phyloP scores from a whole-genome alignment of 2,113 vertebrate species.

The Anolis sagrei region DNA sequence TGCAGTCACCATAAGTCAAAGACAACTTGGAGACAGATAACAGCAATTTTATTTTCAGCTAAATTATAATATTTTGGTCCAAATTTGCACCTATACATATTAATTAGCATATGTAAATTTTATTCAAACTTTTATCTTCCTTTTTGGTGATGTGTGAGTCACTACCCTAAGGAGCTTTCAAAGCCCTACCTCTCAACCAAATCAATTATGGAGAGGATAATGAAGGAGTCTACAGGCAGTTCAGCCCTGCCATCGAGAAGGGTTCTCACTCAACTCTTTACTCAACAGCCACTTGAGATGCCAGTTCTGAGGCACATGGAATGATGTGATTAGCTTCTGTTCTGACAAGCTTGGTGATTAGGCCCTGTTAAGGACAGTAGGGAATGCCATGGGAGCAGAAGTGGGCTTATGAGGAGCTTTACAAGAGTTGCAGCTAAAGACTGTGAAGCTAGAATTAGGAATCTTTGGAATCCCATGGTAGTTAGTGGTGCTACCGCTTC shows the following conservation, averaged over 20 bases:
- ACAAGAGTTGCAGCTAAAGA: background rate
- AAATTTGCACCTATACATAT: background rate
- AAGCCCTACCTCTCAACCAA: background rate
- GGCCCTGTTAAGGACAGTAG: background rate
- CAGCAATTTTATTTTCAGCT: background rate
- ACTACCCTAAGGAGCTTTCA: background rate
- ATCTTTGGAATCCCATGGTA: background rate
- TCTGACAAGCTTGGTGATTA: conserved; percentile 10
- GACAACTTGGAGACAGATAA: no score
- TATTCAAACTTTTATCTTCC: background rate
- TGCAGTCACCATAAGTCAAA: no score
- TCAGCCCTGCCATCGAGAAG: conserved; percentile 12
- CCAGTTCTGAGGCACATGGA: background rate
- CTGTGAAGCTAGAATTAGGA: background rate
- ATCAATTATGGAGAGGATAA: conserved; percentile 29
- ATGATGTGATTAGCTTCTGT: background rate
- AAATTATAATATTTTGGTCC: background rate
- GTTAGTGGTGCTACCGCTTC: background rate
- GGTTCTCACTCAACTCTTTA: conserved; percentile 26
- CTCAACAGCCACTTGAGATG: conserved; percentile 31
- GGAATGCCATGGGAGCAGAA: background rate
- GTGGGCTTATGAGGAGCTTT: background rate
- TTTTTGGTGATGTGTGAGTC: conserved; percentile 4
- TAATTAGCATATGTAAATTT: background rate
- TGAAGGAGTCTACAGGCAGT: conserved; percentile 10